These are phyloP conservation scores for Geotrupes spiniger DNA, from an alignment of 2,888 invertebrate species.

Conservation along the genomic window DNA sequence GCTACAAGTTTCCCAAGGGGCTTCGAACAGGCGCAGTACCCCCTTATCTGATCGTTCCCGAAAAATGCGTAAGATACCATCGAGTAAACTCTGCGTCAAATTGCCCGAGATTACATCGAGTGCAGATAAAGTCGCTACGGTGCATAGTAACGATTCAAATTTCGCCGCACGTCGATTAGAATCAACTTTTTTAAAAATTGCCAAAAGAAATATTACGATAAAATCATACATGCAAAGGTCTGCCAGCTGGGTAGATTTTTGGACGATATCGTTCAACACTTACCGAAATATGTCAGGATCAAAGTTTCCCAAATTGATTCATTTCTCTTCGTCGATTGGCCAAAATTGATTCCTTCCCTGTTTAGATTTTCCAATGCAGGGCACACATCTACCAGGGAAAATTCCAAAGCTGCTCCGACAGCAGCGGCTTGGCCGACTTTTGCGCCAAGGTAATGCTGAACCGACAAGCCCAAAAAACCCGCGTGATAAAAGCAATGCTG, in stretches of 20 bases:
- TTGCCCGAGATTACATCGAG: not conserved
- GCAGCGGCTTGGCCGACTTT: conserved; percentile 55
- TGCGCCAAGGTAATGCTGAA: conserved; percentile 48
- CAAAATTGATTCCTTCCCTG: conserved; percentile 10
- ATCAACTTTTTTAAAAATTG: too few species aligned
- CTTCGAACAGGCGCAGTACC: conserved; percentile 16
- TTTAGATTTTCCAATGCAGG: conserved; percentile 58
- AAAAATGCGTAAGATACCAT: conserved; percentile 15
- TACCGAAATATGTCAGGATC: too few species aligned
- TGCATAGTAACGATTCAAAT: not conserved
- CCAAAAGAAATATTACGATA: too few species aligned
- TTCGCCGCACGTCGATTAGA: too few species aligned
- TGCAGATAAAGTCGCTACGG: not conserved
- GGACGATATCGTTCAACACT: too few species aligned
- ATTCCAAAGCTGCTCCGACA: conserved; percentile 57
- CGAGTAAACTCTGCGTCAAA: not conserved
- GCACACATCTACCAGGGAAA: conserved; percentile 69
- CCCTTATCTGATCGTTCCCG: conserved; percentile 10
- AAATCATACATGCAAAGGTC: too few species aligned
- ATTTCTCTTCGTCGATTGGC: too few species aligned
- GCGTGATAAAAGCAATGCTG: conserved; percentile 33
- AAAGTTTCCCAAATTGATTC: too few species aligned
- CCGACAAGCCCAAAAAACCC: conserved; percentile 46
- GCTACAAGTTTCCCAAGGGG: conserved; percentile 28
- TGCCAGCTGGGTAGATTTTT: too few species aligned